Conservation (phyloP, 2,113 vertebrate genomes). For the Myotis yumanensis region DNA sequence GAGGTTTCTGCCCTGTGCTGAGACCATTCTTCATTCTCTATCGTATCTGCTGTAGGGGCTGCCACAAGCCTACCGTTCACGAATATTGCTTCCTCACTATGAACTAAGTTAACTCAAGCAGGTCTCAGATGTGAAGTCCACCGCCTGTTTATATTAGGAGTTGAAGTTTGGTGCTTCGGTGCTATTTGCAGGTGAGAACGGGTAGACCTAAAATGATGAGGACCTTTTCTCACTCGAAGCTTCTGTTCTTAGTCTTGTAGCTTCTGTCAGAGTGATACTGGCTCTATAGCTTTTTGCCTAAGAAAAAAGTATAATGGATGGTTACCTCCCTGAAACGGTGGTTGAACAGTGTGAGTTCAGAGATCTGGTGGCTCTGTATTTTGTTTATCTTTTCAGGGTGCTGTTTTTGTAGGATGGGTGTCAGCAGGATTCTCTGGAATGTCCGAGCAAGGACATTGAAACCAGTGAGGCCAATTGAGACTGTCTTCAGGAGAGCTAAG, state of each 20-base stretch:
- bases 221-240: background rate
- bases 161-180: background rate
- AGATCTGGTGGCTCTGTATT: conserved; percentile 7
- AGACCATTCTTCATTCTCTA: background rate
- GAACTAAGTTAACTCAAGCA: background rate
- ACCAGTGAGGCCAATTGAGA: background rate
- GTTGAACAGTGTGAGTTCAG: background rate
- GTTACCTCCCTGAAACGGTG: background rate
- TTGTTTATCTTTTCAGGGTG: background rate
- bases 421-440: conserved; percentile 26
- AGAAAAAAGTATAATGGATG: background rate
- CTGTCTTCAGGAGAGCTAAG: background rate
- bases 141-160: background rate
- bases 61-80: background rate
- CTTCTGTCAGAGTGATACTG: background rate
- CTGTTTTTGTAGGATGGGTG: background rate
- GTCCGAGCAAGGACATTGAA: background rate
- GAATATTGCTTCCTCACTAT: conserved; percentile 12
- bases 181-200: background rate
- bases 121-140: background rate
- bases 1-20: background rate
- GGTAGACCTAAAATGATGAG: background rate
- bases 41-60: background rate
- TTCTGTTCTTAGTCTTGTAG: background rate
- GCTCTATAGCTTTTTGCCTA: background rate